phyloP scores from a whole-genome alignment of 2,888 invertebrate species.

The Acrocyrtus sp. region DNA sequence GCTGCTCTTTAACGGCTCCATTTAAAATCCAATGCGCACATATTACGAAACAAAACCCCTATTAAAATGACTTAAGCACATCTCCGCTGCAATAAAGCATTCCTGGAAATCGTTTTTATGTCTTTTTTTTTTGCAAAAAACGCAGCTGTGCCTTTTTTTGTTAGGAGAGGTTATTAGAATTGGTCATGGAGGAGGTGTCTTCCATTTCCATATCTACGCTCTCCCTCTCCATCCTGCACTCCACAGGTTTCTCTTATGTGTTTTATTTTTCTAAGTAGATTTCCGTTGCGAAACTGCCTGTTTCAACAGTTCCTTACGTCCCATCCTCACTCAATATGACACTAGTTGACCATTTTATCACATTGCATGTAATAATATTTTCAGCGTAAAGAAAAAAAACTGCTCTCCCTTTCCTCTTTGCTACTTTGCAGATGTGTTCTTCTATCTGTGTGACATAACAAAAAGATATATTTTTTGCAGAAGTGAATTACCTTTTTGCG shows the following conservation, averaged over 20 bases:
- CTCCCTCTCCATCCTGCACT: not conserved
- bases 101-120: not conserved
- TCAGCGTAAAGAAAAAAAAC: not conserved
- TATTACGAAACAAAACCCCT: no score
- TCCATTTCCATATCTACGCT: no score
- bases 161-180: constrained; percentile 11
- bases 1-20: not conserved
- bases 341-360: not conserved
- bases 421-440: not conserved
- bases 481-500: not conserved
- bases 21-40: no score
- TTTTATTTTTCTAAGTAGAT: not conserved
- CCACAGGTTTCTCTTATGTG: not conserved
- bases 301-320: not conserved
- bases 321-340: not conserved
- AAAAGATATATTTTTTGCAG: not conserved
- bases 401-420: not conserved
- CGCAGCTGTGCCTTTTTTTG: not conserved
- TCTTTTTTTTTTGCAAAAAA: constrained; percentile 15
- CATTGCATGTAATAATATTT: not conserved
- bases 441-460: not conserved
- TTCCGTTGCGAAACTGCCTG: not conserved
- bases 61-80: no score
- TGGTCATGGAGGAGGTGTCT: constrained; percentile 27
- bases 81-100: not conserved